phyloP scores from a whole-genome alignment of 2,888 invertebrate genomes.

The Cordilura impudica region DNA sequence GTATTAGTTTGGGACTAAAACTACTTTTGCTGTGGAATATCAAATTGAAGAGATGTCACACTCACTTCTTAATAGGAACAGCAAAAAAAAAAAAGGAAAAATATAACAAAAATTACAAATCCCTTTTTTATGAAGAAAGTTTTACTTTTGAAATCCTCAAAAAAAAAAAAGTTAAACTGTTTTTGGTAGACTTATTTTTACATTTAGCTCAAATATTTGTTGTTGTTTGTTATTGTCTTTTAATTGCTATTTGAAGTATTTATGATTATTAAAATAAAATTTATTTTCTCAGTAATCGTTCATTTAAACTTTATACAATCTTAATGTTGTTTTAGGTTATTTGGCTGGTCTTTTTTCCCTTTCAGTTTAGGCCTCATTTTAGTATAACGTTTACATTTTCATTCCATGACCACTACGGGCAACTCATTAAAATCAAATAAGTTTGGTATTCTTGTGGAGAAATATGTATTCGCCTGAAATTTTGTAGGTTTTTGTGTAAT shows the following conservation, averaged over 20 bases:
- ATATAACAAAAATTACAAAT: neutral
- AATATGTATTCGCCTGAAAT: slow-evolving; percentile 3
- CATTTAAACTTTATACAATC: slow-evolving; percentile 13
- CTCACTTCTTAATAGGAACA: neutral
- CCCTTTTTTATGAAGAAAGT: neutral
- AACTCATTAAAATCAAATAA: slow-evolving; percentile 44
- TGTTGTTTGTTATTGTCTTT: slow-evolving; percentile 29
- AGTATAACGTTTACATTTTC: too few relatives aligned
- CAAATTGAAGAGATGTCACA: neutral
- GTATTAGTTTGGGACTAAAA: neutral
- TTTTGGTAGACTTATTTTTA: neutral
- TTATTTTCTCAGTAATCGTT: slow-evolving; percentile 10
- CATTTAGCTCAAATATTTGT: too few relatives aligned
- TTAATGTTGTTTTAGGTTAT: neutral
- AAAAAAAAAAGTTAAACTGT: neutral
- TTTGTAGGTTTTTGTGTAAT: slow-evolving; percentile 8
- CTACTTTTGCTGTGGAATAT: slow-evolving; percentile 14
- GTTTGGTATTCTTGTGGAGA: slow-evolving; percentile 12
- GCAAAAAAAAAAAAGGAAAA: neutral
- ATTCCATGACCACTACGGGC: neutral
- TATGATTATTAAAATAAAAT: slow-evolving; percentile 42
- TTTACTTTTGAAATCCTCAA: neutral
- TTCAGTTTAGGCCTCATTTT: neutral
- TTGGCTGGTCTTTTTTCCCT: neutral
- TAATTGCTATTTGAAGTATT: slow-evolving; percentile 37